Evolutionary conservation across 1,140 invertebrate genomes (phyloP), one percentile per base, ranked within the genome.

Genomic region (Drosophila ironensis): DNA sequence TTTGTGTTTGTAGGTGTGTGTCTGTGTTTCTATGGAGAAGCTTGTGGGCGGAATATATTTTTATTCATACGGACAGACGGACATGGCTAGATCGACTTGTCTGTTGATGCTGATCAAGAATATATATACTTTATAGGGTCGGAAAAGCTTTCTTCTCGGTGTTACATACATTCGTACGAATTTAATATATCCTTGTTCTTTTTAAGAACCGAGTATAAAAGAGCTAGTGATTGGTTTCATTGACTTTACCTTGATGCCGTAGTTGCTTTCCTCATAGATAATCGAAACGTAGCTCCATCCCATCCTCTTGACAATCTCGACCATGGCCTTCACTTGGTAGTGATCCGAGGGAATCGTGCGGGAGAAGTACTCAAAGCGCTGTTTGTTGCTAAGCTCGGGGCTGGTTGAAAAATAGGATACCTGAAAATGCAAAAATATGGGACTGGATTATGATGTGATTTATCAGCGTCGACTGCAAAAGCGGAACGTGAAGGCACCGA

Each of bases 361-460:
- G 1, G 96, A 95, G 90, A 99, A 98, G 88, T 96, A 99, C 82
- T 98, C 97, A 90, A 98, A 99, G 4, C 97, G 93, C 74, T 98
- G 96, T 87, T 98, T 98, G 91, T 98, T 98, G 57, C 96, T 98
- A 53, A 99, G 91, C 88, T 98, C 97, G 0, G 97, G 96, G 72
- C 96, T 98, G 1, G 97, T 98, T 0, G 97, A 98, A 90, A 98
- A 98, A 91, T 97, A 98, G 1, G 97, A 98, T 1, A 98, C 96
- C 97, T 98, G 92, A 45, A 42, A 17, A 41, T 24, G 11, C 8
- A 8, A 16, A 14, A 19, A 3, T 12, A n/a, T 2, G 3, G 5
- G 22, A 28, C 9, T 24, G 37, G 37, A 20, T 59, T 60, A 61
- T 46, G 9, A 38, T 7, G 14, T 47, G 30, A 28, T 17, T 19